Evolutionary conservation across 1,140 invertebrate genomes (phyloP).

Genomic region (Anastatus disparis): DNA sequence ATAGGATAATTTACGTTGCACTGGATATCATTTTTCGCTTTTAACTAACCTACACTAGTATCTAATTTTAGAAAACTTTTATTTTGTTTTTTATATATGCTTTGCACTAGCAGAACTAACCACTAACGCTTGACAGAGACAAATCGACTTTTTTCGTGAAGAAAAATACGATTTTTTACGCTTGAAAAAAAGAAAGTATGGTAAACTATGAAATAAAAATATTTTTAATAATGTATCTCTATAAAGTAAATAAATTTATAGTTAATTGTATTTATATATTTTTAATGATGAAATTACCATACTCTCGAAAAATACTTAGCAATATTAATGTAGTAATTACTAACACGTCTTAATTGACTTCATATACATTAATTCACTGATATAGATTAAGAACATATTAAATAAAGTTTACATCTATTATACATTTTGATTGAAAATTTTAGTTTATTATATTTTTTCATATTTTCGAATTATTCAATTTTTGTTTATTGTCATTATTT

Average conservation of each 20-base stretch:
- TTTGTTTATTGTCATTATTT: no score
- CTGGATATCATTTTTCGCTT: background rate
- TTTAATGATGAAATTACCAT: background rate
- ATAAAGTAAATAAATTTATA: no score
- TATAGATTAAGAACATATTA: no score
- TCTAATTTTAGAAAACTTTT: background rate
- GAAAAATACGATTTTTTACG: conserved; percentile 17
- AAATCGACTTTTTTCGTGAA: conserved; percentile 12
- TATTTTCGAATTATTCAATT: no score
- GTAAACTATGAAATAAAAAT: background rate
- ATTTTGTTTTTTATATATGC: background rate
- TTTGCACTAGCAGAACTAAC: conserved; percentile 24
- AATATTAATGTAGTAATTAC: background rate
- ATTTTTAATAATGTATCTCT: background rate
- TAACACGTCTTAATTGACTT: background rate
- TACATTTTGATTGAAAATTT: no score
- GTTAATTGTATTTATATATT: background rate
- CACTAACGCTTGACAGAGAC: conserved; percentile 12
- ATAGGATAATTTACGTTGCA: background rate
- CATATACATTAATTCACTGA: no score
- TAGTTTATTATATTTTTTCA: no score
- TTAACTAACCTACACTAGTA: background rate
- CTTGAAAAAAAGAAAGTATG: background rate
- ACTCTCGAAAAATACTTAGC: background rate
- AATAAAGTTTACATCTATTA: no score